Evolutionary conservation across 2,797 vertebrate genomes (phyloP).

Genomic region (Schizopygopsis malacanthus): DNA sequence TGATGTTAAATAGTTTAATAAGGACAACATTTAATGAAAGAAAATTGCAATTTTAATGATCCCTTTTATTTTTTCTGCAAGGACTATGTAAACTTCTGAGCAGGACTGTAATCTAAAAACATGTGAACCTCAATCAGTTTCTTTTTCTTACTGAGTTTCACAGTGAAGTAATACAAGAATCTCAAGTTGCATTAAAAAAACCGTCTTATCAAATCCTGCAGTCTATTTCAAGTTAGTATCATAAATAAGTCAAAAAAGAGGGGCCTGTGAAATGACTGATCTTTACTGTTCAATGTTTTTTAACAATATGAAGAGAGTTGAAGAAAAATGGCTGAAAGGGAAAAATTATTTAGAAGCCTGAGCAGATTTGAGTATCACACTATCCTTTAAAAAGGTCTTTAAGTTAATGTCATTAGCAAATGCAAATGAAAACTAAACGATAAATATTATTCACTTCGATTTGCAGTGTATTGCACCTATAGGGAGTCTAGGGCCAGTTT

Average conservation of each 20-base stretch:
- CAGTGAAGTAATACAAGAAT: slow-evolving; percentile 50
- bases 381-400: slow-evolving; percentile 7
- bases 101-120: background rate
- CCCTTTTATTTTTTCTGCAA: background rate
- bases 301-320: slow-evolving; percentile 33
- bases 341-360: slow-evolving; percentile 41
- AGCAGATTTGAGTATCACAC: slow-evolving; percentile 38
- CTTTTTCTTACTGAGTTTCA: slow-evolving; percentile 13
- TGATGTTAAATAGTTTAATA: slow-evolving; percentile 4
- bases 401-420: background rate
- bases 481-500: background rate
- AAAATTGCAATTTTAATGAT: background rate
- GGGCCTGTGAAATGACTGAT: slow-evolving; percentile 39
- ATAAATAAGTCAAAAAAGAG: slow-evolving; percentile 60
- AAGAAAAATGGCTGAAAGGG: slow-evolving; percentile 25
- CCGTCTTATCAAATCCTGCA: slow-evolving; percentile 55
- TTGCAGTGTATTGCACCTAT: background rate
- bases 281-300: slow-evolving; percentile 41
- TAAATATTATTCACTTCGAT: background rate
- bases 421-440: background rate
- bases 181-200: slow-evolving; percentile 55
- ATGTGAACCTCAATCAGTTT: background rate
- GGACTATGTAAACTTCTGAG: background rate
- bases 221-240: slow-evolving; percentile 60
- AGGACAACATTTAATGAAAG: background rate